phyloP scores from a whole-genome alignment of 2,888 invertebrate species.

The Poecilobothrus nobilitatus region DNA sequence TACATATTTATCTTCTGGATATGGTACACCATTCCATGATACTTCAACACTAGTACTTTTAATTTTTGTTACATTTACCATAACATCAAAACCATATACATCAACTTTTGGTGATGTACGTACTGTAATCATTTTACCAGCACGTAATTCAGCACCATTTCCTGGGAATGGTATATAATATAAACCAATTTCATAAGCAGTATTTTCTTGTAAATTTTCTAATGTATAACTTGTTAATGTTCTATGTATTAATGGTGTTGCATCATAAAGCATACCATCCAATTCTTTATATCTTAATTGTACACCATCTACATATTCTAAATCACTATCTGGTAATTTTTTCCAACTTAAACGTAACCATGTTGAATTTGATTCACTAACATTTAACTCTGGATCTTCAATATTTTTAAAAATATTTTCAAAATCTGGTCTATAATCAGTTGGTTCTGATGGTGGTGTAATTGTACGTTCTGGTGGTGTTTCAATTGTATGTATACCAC shows the following conservation, averaged over 20 bases:
- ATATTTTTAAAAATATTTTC: constrained; percentile 46
- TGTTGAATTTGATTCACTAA: constrained; percentile 68
- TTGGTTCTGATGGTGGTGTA: constrained; percentile 43
- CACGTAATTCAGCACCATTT: constrained; percentile 68
- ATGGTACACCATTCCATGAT: constrained; percentile 75
- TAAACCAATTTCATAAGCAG: constrained; percentile 73
- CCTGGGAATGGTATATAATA: constrained; percentile 75
- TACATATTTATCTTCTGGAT: constrained; percentile 82
- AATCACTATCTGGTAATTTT: constrained; percentile 68
- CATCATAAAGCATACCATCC: constrained; percentile 73
- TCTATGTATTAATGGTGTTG: constrained; percentile 74
- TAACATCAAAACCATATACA: constrained; percentile 74
- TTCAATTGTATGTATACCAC: constrained; percentile 64
- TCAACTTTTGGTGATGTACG: constrained; percentile 61
- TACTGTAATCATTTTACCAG: constrained; percentile 60
- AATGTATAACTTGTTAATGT: constrained; percentile 70
- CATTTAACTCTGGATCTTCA: constrained; percentile 64
- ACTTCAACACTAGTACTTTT: constrained; percentile 71
- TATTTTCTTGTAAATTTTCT: constrained; percentile 67
- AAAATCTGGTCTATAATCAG: constrained; percentile 42
- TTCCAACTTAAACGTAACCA: constrained; percentile 74
- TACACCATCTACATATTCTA: constrained; percentile 78
- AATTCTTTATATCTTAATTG: constrained; percentile 77
- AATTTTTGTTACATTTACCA: constrained; percentile 64
- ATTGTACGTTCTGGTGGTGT: constrained; percentile 52